Evolutionary conservation across 2,888 invertebrate species (phyloP).

Genomic region (Phengaris alcon): DNA sequence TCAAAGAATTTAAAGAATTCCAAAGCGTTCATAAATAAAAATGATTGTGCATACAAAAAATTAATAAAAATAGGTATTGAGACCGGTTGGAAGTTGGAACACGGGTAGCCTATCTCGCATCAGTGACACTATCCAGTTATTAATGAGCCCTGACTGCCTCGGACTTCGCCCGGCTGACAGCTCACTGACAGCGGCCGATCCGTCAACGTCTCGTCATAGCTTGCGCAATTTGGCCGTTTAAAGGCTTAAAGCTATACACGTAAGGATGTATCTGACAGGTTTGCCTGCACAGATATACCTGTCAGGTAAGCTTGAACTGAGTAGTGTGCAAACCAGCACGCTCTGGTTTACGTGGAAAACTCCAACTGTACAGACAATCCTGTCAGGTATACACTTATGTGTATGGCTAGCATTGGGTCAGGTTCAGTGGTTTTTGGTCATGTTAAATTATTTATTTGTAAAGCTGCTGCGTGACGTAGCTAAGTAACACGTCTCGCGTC

Average conservation of each 20-base stretch:
- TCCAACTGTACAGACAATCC: too few species aligned
- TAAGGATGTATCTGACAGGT: too few species aligned
- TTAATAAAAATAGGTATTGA: conserved; percentile 16
- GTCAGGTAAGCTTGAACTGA: too few species aligned
- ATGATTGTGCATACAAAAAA: conserved; percentile 12
- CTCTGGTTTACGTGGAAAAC: too few species aligned
- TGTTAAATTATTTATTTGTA: too few species aligned
- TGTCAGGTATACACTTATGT: too few species aligned
- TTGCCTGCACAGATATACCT: too few species aligned
- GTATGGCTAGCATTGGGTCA: too few species aligned
- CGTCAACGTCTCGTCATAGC: conserved; percentile 59
- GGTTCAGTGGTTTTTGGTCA: too few species aligned
- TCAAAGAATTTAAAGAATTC: background rate
- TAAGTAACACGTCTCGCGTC: too few species aligned
- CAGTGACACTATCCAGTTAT: conserved; percentile 64
- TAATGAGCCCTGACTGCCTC: conserved; percentile 61
- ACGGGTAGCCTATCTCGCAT: conserved; percentile 69
- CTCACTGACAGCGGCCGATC: conserved; percentile 68
- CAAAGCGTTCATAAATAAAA: background rate
- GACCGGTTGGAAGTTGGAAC: conserved; percentile 50
- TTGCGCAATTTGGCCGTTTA: conserved; percentile 46
- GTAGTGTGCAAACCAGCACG: too few species aligned
- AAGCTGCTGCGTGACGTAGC: too few species aligned
- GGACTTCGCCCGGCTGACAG: conserved; percentile 58
- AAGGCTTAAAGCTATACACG: background rate